Evolutionary conservation across 2,113 vertebrate species (phyloP).

Genomic region (Haemorhous mexicanus): DNA sequence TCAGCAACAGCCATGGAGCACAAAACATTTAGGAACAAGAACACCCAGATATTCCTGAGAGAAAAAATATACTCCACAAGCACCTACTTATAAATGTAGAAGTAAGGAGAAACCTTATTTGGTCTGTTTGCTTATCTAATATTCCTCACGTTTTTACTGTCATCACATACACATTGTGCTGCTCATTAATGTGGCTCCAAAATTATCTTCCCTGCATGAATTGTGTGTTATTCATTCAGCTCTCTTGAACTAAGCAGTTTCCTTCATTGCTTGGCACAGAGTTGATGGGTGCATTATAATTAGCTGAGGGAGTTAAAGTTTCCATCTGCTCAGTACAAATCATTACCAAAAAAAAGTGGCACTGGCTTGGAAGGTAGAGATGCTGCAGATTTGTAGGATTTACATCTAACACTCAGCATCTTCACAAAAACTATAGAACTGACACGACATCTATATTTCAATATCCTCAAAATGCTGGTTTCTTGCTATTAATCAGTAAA

Average conservation of each 20-base stretch:
- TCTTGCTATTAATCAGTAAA: neutral
- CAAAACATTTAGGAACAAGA: neutral
- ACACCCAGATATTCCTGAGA: neutral
- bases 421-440: neutral
- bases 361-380: neutral
- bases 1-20: neutral
- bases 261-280: neutral
- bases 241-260: neutral
- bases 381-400: neutral
- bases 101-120: neutral
- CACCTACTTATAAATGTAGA: neutral
- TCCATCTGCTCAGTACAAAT: neutral
- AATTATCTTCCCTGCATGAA: conserved; percentile 2
- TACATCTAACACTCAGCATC: neutral
- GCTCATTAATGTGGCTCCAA: neutral
- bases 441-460: neutral
- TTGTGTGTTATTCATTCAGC: neutral
- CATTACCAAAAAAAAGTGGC: neutral
- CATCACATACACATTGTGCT: neutral
- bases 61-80: neutral
- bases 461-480: neutral
- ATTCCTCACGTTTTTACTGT: neutral
- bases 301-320: neutral
- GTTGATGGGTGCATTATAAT: neutral
- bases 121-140: neutral